phyloP scores from a whole-genome alignment of 2,888 invertebrate genomes.

The Euzophera pinguis region DNA sequence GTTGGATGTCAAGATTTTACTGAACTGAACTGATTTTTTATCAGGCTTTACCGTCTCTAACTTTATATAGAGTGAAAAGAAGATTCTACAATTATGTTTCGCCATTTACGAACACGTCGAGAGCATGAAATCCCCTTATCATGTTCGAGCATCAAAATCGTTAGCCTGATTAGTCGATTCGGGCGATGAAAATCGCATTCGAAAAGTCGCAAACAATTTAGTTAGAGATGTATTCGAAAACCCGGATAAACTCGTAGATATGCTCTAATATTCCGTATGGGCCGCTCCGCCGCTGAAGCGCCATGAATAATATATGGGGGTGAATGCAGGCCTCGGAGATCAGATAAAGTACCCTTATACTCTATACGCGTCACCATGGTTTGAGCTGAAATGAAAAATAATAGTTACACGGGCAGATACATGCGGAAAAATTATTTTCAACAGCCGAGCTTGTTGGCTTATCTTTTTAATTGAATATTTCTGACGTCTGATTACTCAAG shows the following conservation, averaged over 20 bases:
- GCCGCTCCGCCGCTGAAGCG: slow-evolving; percentile 62
- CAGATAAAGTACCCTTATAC: slow-evolving; percentile 22
- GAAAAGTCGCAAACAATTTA: slow-evolving; percentile 59
- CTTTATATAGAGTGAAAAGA: no score
- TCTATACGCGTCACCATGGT: not conserved
- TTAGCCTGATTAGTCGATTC: not conserved
- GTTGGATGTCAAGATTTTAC: no score
- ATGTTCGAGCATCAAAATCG: not conserved
- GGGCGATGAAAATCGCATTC: not conserved
- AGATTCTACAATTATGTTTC: not conserved
- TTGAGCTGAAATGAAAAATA: no score
- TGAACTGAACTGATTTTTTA: no score
- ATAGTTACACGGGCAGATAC: no score
- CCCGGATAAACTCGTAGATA: slow-evolving; percentile 56
- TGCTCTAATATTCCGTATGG: slow-evolving; percentile 76
- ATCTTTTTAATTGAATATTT: no score
- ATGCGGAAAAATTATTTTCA: no score
- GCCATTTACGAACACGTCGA: not conserved
- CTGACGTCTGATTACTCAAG: no score
- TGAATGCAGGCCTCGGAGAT: slow-evolving; percentile 53
- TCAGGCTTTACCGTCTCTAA: no score
- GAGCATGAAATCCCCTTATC: not conserved
- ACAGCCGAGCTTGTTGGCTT: no score
- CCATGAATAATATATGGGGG: slow-evolving; percentile 68
- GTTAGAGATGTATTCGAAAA: slow-evolving; percentile 68